These are phyloP conservation scores for Crotalus tigris DNA, from an alignment of 2,113 vertebrate species.

Conservation along the genomic window DNA sequence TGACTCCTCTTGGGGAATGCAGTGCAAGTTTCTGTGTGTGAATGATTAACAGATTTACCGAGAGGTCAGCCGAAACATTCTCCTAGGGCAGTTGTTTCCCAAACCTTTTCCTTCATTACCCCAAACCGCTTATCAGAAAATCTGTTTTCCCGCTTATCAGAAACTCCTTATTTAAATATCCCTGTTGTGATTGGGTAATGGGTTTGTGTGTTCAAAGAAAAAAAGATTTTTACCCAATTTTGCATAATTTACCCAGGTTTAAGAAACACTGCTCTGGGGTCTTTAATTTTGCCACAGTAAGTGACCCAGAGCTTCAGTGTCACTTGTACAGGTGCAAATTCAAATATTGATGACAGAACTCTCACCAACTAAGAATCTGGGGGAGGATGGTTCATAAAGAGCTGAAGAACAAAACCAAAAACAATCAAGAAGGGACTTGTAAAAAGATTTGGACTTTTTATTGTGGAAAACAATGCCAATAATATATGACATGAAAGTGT, in stretches of 20 bases:
- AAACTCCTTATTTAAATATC: not conserved
- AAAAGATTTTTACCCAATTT: not conserved
- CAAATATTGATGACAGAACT: not conserved
- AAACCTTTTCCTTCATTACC: not conserved
- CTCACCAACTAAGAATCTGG: not conserved
- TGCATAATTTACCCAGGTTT: not conserved
- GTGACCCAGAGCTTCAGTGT: not conserved
- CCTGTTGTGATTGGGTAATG: not conserved
- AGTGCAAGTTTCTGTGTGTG: not conserved
- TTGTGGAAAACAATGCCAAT: not conserved
- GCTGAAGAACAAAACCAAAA: not conserved
- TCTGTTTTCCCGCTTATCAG: not conserved
- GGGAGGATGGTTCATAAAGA: not conserved
- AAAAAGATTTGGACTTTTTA: not conserved
- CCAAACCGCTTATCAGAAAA: not conserved
- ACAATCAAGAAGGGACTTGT: not conserved
- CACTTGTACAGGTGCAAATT: not conserved
- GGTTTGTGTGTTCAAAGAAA: not conserved
- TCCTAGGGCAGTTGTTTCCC: not conserved
- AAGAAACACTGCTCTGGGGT: not conserved
- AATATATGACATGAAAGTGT: not conserved
- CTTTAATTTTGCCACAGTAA: not conserved
- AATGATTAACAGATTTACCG: slow-evolving; percentile 4
- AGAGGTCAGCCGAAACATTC: not conserved
- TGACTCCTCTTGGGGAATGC: slow-evolving; percentile 3